Evolutionary conservation across 2,888 invertebrate species (phyloP).

Genomic region (Mamestra brassicae): DNA sequence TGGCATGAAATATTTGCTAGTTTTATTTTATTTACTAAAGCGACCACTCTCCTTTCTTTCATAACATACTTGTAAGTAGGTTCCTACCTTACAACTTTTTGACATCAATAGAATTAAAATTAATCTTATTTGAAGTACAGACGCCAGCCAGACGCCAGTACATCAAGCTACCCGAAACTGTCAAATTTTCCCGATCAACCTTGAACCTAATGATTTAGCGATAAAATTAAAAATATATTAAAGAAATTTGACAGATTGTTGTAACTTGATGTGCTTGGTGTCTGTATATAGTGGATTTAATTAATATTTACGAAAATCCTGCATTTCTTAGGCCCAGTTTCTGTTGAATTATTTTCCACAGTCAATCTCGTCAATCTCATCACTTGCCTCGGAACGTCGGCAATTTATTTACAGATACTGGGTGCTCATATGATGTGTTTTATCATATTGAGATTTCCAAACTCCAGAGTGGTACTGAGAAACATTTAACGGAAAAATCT

Average conservation of each 20-base stretch:
- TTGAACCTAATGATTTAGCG: no score
- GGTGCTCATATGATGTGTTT: neutral
- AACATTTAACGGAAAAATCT: neutral
- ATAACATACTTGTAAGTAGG: neutral
- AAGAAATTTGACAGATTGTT: no score
- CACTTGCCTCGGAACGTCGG: no score
- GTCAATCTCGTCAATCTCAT: no score
- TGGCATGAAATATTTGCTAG: constrained; percentile 20
- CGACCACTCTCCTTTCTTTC: neutral
- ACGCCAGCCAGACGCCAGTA: no score
- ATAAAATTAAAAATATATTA: no score
- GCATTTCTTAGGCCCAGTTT: neutral
- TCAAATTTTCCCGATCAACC: no score
- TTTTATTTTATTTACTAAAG: constrained; percentile 12
- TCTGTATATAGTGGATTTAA: neutral
- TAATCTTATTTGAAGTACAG: neutral
- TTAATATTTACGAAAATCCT: neutral
- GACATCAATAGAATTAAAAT: neutral
- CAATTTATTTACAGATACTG: no score
- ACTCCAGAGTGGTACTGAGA: neutral
- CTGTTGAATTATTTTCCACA: no score
- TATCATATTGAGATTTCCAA: neutral
- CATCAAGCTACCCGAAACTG: no score
- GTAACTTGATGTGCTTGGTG: no score
- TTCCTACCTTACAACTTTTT: neutral